These are phyloP conservation scores for Steinernema hermaphroditum DNA, from an alignment of 2,888 invertebrate species.

Conservation along the genomic window DNA sequence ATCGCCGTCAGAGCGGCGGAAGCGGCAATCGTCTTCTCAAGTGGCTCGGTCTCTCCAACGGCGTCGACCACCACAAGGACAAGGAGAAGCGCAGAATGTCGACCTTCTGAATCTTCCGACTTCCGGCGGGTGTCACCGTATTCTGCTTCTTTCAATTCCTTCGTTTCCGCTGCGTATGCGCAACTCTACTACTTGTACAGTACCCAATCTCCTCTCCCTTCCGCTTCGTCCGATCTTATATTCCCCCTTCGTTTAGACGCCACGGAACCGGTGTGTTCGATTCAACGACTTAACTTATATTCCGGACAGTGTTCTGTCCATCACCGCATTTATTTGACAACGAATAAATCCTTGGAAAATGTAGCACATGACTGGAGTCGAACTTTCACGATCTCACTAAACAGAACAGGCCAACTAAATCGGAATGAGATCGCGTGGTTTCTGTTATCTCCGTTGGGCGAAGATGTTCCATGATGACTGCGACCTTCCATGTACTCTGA, in stretches of 20 bases:
- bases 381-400: too few relatives aligned
- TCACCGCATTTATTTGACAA: too few relatives aligned
- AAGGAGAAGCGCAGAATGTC: conserved; percentile 52
- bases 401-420: too few relatives aligned
- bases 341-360: too few relatives aligned
- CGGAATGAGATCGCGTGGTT: too few relatives aligned
- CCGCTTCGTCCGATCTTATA: background rate
- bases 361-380: too few relatives aligned
- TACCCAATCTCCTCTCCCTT: background rate
- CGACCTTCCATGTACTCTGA: too few relatives aligned
- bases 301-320: too few relatives aligned
- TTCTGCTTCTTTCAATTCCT: background rate
- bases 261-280: background rate
- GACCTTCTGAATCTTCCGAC: conserved; percentile 39
- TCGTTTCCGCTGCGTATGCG: background rate
- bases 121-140: background rate
- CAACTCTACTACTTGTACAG: background rate
- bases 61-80: conserved; percentile 41
- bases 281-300: too few relatives aligned
- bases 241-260: background rate
- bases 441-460: too few relatives aligned
- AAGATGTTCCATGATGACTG: too few relatives aligned
- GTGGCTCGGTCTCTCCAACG: conserved; percentile 51
- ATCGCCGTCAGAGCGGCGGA: conserved; percentile 15
- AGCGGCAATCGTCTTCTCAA: conserved; percentile 44